Conservation (phyloP, 2,113 vertebrate species). For the Gymnogyps californianus region DNA sequence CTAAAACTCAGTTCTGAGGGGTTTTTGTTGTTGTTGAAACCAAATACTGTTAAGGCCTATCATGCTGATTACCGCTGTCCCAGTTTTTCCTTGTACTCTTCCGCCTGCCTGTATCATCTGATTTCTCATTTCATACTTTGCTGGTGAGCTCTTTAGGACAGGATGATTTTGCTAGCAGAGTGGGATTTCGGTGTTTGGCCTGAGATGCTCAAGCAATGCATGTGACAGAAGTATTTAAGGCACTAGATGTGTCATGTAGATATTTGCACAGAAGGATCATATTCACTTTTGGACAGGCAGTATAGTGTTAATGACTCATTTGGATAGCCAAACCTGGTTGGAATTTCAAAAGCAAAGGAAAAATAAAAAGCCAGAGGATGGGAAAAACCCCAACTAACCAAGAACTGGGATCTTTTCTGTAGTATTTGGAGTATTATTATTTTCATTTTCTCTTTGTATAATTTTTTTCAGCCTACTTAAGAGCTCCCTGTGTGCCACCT, state of each 20-base stretch:
- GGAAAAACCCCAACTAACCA: background rate
- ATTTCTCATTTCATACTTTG: background rate
- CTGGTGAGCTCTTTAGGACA: background rate
- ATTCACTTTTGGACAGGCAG: background rate
- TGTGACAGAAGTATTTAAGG: background rate
- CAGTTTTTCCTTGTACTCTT: background rate
- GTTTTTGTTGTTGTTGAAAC: background rate
- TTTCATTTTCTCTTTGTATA: background rate
- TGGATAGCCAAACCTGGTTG: background rate
- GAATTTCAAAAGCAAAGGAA: background rate
- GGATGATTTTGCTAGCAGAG: background rate
- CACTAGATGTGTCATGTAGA: background rate
- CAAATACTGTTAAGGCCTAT: background rate
- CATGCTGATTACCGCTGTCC: background rate
- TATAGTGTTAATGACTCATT: background rate
- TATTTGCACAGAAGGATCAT: background rate
- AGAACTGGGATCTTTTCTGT: background rate
- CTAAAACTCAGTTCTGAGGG: background rate
- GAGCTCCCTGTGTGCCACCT: constrained; percentile 45
- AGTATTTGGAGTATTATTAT: background rate
- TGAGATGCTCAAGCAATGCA: background rate
- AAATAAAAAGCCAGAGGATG: background rate
- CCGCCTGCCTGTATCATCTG: background rate
- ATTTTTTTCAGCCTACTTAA: background rate
- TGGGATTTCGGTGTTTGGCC: background rate